phyloP scores from a whole-genome alignment of 53 echinoderm and acorn worm genomes.

The Patiria pectinifera region DNA sequence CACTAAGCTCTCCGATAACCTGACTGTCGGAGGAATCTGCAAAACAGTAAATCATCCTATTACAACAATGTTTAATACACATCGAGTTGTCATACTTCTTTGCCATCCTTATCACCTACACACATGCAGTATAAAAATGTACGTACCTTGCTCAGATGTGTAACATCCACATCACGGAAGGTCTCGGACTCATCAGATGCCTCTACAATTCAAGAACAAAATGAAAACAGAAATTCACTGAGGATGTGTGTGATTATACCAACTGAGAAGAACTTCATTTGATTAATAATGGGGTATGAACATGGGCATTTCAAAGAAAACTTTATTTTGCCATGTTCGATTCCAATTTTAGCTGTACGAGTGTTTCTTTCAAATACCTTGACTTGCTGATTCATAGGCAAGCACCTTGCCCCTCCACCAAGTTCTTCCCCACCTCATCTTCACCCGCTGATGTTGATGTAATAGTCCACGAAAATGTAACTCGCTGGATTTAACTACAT shows the following conservation, averaged over 20 bases:
- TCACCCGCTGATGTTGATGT: not conserved
- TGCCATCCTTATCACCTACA: not conserved
- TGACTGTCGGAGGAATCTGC: not conserved
- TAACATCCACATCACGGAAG: not conserved
- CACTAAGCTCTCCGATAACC: not conserved
- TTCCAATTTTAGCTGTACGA: not conserved
- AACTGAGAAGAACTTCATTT: not conserved
- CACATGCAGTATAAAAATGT: not conserved
- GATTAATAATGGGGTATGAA: not conserved
- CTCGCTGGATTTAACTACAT: not conserved
- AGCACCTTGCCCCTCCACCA: slow-evolving; percentile 19
- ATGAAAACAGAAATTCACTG: not conserved
- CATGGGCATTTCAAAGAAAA: not conserved
- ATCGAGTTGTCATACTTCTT: not conserved
- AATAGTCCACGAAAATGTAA: not conserved
- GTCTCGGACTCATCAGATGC: not conserved
- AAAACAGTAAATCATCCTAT: not conserved
- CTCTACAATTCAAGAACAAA: not conserved
- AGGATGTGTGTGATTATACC: too few relatives aligned
- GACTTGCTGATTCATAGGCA: not conserved
- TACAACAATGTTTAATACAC: not conserved
- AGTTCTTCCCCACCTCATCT: not conserved
- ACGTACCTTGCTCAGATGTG: not conserved
- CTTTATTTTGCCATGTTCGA: not conserved
- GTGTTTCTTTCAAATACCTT: not conserved